Percentiles rank a stretch among this genome's conserved stretches.
Conservation (phyloP, 2,797 vertebrate genomes). For the Paguma larvata region DNA sequence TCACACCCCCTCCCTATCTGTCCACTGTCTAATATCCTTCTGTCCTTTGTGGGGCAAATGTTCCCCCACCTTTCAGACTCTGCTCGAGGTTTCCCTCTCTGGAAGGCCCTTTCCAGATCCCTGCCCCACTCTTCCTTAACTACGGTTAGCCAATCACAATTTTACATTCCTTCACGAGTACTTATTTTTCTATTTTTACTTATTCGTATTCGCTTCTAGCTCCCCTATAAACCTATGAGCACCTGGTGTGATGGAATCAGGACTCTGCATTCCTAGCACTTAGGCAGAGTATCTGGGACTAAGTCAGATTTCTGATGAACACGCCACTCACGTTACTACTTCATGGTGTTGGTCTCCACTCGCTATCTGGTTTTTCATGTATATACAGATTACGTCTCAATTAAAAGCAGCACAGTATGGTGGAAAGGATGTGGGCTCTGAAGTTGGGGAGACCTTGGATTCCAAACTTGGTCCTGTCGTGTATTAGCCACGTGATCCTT, state of each 20-base stretch:
- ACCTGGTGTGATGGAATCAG: background rate
- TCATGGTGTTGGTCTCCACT: background rate
- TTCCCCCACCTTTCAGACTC: background rate
- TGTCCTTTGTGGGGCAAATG: background rate
- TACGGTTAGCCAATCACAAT: background rate
- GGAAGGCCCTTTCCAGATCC: background rate
- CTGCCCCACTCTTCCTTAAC: background rate
- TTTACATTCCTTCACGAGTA: background rate
- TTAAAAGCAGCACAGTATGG: background rate
- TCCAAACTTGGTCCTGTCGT: background rate
- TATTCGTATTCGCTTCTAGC: background rate
- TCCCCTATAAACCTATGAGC: background rate
- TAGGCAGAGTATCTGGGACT: background rate
- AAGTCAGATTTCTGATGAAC: background rate
- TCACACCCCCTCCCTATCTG: background rate
- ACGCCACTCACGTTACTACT: background rate
- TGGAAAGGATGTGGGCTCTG: background rate
- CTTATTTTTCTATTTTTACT: slow-evolving; percentile 44
- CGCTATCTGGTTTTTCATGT: background rate
- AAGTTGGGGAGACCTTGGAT: background rate
- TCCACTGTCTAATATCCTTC: background rate
- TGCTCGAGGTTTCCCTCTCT: background rate
- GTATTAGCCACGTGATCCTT: background rate
- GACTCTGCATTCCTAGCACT: slow-evolving; percentile 6
- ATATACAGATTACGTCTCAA: background rate